Percentiles rank a stretch among this genome's conserved stretches.
Evolutionary conservation across 1,140 invertebrate genomes (phyloP).

Genomic region (Philotrypesis tridentata): DNA sequence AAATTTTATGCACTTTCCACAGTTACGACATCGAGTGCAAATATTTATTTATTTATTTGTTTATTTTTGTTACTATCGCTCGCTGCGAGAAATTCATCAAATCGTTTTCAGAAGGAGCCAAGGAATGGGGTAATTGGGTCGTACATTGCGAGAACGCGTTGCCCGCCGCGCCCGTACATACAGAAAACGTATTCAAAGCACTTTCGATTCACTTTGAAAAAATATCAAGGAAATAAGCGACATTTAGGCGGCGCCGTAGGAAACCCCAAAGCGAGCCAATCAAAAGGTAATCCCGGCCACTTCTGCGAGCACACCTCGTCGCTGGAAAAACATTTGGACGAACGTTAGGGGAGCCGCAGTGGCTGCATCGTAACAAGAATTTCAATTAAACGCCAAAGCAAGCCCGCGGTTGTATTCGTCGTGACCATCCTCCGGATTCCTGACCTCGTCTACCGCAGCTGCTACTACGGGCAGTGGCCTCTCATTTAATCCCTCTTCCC

Average conservation of each 20-base stretch:
- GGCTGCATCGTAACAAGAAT: constrained; percentile 4
- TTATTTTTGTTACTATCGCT: too few species aligned
- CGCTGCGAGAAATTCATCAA: too few species aligned
- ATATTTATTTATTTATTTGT: too few species aligned
- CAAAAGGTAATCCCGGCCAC: background rate
- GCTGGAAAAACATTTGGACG: background rate
- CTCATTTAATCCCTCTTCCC: background rate
- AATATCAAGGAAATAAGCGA: background rate
- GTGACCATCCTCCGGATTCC: background rate
- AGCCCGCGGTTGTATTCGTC: background rate
- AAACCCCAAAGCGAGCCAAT: background rate
- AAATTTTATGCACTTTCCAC: too few species aligned
- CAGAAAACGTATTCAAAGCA: too few species aligned
- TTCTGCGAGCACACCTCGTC: background rate
- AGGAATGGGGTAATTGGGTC: too few species aligned
- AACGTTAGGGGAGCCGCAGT: background rate
- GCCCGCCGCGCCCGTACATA: too few species aligned
- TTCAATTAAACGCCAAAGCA: constrained; percentile 24
- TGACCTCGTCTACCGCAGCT: background rate
- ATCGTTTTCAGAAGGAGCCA: too few species aligned
- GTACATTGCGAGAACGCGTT: too few species aligned
- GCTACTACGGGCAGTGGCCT: background rate
- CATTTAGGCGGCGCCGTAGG: background rate
- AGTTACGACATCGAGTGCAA: too few species aligned
- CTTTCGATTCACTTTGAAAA: too few species aligned